These are phyloP conservation scores for Porites lobata DNA, from an alignment of 92 coral and sea anemone genomes.

Conservation along the genomic window DNA sequence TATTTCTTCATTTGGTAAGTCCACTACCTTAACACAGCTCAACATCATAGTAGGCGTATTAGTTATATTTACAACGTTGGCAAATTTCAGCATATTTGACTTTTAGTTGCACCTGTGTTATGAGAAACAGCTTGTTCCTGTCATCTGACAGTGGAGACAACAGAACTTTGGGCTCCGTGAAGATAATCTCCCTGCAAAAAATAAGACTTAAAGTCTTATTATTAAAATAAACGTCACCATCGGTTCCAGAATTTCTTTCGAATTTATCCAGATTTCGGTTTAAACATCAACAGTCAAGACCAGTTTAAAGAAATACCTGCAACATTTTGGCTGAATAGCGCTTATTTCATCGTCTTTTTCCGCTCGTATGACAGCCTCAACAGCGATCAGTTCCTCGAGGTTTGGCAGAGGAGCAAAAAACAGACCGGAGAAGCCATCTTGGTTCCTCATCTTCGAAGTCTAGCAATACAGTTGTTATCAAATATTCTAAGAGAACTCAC, in stretches of 20 bases:
- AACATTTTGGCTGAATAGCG: conserved; percentile 81
- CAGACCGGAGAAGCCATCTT: conserved; percentile 61
- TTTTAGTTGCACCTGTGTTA: conserved; percentile 69
- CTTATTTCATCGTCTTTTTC: conserved; percentile 37
- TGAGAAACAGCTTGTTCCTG: conserved; percentile 62
- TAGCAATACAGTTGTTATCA: too few species aligned
- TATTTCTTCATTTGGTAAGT: too few species aligned
- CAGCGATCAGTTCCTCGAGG: conserved; percentile 79
- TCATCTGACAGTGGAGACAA: conserved; percentile 84
- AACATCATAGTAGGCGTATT: too few species aligned
- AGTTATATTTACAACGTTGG: too few species aligned
- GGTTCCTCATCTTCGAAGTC: conserved; percentile 28
- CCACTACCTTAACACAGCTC: too few species aligned
- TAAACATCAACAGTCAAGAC: not conserved
- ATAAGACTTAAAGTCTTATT: not conserved
- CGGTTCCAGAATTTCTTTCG: not conserved
- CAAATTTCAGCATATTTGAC: not conserved
- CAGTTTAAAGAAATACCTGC: conserved; percentile 61
- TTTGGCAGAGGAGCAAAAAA: conserved; percentile 88
- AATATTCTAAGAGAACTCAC: not conserved
- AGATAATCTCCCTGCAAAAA: conserved; percentile 85
- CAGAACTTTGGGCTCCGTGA: conserved; percentile 90
- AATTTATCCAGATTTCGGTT: too few species aligned
- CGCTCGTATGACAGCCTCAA: conserved; percentile 55
- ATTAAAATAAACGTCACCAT: not conserved